phyloP scores from a whole-genome alignment of 1,140 invertebrate genomes.

The Oryzaephilus surinamensis region DNA sequence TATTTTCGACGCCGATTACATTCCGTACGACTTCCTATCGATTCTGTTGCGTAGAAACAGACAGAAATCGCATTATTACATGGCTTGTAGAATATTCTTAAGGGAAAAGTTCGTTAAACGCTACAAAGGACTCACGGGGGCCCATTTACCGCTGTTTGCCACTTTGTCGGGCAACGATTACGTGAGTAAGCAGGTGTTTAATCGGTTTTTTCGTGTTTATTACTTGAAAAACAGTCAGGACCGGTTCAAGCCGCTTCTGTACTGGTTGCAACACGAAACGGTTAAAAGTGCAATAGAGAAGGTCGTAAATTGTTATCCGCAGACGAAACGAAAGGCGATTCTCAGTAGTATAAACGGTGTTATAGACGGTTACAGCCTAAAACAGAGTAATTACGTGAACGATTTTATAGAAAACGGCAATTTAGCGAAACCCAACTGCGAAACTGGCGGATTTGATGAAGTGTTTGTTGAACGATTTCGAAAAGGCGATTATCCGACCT shows the following conservation, averaged over 20 bases:
- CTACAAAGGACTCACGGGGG: slow-evolving; percentile 53
- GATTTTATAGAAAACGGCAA: slow-evolving; percentile 15
- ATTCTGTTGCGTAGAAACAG: slow-evolving; percentile 24
- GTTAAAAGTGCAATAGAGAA: slow-evolving; percentile 56
- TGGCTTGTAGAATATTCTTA: slow-evolving; percentile 60
- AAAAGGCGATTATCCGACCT: slow-evolving; percentile 44
- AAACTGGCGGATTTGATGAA: slow-evolving; percentile 15
- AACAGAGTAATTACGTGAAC: slow-evolving; percentile 39
- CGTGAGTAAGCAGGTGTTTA: slow-evolving; percentile 55
- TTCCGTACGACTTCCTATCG: slow-evolving; percentile 55
- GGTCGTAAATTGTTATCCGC: slow-evolving; percentile 49
- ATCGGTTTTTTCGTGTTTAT: slow-evolving; percentile 56
- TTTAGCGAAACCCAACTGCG: slow-evolving; percentile 11
- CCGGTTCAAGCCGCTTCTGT: slow-evolving; percentile 54
- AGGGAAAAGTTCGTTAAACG: slow-evolving; percentile 53
- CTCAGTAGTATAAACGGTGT: slow-evolving; percentile 46
- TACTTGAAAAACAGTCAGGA: slow-evolving; percentile 49
- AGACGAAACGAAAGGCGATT: slow-evolving; percentile 40
- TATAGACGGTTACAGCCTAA: slow-evolving; percentile 50
- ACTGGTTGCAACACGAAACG: slow-evolving; percentile 61
- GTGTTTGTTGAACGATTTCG: slow-evolving; percentile 48
- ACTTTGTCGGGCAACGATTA: slow-evolving; percentile 81
- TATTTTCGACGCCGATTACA: slow-evolving; percentile 71
- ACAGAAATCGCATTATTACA: no score
- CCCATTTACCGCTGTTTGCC: slow-evolving; percentile 65